phyloP scores from a whole-genome alignment of 1,140 invertebrate species.

The Psix sp. region DNA sequence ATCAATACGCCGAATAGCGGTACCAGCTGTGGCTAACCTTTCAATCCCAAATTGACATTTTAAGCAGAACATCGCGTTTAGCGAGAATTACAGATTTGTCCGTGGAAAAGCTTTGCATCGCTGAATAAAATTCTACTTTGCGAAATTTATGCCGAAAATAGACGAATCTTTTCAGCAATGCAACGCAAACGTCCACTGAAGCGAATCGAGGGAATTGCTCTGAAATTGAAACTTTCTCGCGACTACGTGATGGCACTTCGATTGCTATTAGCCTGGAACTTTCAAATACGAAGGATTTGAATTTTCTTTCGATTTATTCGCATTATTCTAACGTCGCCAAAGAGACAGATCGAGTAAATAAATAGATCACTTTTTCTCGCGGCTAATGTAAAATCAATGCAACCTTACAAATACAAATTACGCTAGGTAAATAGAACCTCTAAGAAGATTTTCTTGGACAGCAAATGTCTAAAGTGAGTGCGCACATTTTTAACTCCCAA shows the following conservation, averaged over 20 bases:
- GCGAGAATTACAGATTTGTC: constrained; percentile 59
- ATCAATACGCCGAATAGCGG: constrained; percentile 44
- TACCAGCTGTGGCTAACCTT: constrained; percentile 45
- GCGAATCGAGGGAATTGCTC: constrained; percentile 59
- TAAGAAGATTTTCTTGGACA: neutral
- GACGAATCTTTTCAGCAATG: constrained; percentile 60
- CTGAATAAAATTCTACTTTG: constrained; percentile 61
- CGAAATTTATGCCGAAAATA: constrained; percentile 62
- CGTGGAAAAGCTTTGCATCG: constrained; percentile 50
- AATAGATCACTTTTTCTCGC: constrained; percentile 50
- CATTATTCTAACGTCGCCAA: constrained; percentile 51
- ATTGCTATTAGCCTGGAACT: constrained; percentile 60
- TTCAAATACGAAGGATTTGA: constrained; percentile 59
- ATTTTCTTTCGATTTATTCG: constrained; percentile 62
- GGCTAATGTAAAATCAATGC: constrained; percentile 52
- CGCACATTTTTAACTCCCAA: too few species aligned
- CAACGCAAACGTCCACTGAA: constrained; percentile 60
- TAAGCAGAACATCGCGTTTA: constrained; percentile 54
- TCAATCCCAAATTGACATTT: constrained; percentile 47
- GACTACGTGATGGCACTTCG: constrained; percentile 61
- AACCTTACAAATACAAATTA: constrained; percentile 40
- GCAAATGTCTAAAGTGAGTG: too few species aligned
- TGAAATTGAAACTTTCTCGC: constrained; percentile 63
- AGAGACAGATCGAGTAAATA: constrained; percentile 56
- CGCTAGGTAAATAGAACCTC: constrained; percentile 24